phyloP scores from a whole-genome alignment of 2,113 vertebrate genomes.

The Chloropsis cyanopogon region DNA sequence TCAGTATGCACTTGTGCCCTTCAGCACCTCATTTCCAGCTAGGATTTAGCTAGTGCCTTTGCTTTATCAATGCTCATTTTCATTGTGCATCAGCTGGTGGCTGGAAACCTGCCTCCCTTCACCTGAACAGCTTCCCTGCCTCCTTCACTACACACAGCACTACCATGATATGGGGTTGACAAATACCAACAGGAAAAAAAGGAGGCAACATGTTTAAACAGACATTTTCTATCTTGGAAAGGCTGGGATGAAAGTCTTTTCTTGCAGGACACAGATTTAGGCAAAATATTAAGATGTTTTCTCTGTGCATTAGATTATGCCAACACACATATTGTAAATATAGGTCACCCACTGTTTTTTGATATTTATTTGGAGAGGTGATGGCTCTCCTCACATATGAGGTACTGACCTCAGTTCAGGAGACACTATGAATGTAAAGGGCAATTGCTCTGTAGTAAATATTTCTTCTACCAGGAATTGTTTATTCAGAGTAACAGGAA shows the following conservation, averaged over 20 bases:
- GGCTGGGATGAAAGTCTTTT: not conserved
- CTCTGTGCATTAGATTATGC: not conserved
- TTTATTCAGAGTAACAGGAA: not conserved
- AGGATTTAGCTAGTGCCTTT: conserved; percentile 9
- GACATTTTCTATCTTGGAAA: not conserved
- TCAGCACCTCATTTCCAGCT: not conserved
- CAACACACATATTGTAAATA: not conserved
- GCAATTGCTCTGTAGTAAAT: not conserved
- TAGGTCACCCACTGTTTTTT: not conserved
- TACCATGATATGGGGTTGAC: not conserved
- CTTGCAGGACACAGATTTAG: not conserved
- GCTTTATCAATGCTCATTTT: not conserved
- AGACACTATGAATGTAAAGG: not conserved
- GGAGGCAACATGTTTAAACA: not conserved
- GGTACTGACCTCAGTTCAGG: not conserved
- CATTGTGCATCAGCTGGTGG: not conserved
- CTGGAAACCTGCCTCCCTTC: not conserved
- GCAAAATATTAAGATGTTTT: not conserved
- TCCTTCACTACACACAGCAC: not conserved
- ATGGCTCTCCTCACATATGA: not conserved
- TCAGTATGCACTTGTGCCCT: conserved; percentile 19
- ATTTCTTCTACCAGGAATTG: not conserved
- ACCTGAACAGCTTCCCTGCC: not conserved
- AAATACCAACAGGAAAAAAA: not conserved
- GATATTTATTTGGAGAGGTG: not conserved